Conservation (phyloP, 2,113 vertebrate species). For the Apodemus sylvaticus region DNA sequence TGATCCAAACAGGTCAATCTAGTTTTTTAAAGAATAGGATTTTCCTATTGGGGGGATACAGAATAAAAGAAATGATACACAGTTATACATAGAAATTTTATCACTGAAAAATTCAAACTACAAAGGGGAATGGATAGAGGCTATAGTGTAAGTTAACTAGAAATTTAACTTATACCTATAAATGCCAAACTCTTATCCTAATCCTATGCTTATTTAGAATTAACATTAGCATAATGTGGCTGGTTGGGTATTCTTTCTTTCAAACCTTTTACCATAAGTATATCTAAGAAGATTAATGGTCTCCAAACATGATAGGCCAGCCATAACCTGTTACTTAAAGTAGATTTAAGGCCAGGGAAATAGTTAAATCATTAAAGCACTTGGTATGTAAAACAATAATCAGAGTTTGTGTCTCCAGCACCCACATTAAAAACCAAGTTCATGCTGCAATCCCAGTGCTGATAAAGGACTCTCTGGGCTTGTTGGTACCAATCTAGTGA, state of each 20-base stretch:
- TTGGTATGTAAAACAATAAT: too few relatives aligned
- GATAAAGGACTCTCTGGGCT: background rate
- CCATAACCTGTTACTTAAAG: background rate
- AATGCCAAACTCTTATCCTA: background rate
- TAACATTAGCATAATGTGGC: background rate
- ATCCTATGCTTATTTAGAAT: background rate
- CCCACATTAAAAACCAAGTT: background rate
- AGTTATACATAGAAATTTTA: background rate
- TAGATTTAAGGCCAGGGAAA: background rate
- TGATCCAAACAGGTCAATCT: background rate
- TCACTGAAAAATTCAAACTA: background rate
- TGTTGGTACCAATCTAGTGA: background rate
- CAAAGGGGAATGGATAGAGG: background rate
- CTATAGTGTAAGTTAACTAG: background rate
- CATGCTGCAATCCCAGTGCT: background rate
- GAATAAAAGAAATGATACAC: background rate
- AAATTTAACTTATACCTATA: background rate
- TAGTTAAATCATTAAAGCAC: background rate
- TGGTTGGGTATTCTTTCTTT: background rate
- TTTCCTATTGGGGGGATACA: background rate
- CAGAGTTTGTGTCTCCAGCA: background rate
- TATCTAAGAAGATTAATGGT: background rate
- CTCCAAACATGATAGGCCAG: background rate
- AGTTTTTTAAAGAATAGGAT: background rate
- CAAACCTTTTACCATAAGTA: background rate